Conservation (phyloP, 2,888 invertebrate species). For the Bimastos eiseni region DNA sequence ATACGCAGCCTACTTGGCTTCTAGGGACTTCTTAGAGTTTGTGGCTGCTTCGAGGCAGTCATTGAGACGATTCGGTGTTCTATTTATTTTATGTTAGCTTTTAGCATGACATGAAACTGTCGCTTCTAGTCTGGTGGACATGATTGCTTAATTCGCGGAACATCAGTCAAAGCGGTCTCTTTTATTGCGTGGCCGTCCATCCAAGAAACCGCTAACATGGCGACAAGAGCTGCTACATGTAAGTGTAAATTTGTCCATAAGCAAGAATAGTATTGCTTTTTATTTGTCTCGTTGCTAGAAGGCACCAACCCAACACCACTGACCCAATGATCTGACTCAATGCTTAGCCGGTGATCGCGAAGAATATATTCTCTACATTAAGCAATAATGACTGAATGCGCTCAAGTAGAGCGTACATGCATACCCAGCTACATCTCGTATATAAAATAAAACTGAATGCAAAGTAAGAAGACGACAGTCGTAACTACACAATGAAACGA, state of each 20-base stretch:
- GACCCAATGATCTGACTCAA: not conserved
- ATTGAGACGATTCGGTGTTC: not conserved
- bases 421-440: no score
- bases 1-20: not conserved
- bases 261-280: not conserved
- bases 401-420: no score
- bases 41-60: not conserved
- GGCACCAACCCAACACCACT: not conserved
- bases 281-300: no score
- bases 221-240: slow-evolving; percentile 91
- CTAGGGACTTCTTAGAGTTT: not conserved
- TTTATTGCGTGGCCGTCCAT: not conserved
- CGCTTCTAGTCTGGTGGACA: not conserved
- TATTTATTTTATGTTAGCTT: not conserved
- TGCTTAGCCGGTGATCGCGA: no score
- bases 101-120: not conserved
- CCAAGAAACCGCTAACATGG: slow-evolving; percentile 67
- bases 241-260: slow-evolving; percentile 65
- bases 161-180: not conserved
- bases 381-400: no score
- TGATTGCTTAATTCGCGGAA: not conserved
- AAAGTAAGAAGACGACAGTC: no score
- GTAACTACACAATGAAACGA: no score
- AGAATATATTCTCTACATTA: no score
- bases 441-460: no score